Evolutionary conservation across 2,113 vertebrate species (phyloP).

Genomic region (Cephalopholis sonnerati): DNA sequence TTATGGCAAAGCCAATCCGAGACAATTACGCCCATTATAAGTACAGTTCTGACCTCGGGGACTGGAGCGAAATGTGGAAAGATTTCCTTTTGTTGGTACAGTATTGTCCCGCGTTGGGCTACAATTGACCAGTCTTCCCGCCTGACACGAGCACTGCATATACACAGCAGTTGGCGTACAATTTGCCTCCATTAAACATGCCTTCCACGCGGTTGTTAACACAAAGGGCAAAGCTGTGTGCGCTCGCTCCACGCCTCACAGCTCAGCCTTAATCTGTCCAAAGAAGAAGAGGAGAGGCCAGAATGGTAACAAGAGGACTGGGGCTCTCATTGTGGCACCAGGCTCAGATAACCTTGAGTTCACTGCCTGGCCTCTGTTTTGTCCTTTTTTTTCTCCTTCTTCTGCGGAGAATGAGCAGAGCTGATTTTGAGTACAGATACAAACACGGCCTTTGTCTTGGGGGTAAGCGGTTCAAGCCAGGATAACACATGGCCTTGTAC

Average conservation of each 20-base stretch:
- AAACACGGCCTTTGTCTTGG: constrained; percentile 52
- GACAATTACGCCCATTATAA: background rate
- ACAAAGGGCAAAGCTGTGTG: constrained; percentile 24
- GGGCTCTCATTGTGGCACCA: constrained; percentile 41
- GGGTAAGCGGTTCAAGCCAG: constrained; percentile 40
- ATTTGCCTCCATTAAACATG: constrained; percentile 7
- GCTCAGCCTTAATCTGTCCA: constrained; percentile 38
- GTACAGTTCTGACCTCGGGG: background rate
- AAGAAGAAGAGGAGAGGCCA: constrained; percentile 35
- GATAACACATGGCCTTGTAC: constrained; percentile 42
- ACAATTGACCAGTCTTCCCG: background rate
- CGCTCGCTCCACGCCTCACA: constrained; percentile 12
- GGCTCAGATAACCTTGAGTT: constrained; percentile 63
- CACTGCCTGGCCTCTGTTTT: constrained; percentile 20
- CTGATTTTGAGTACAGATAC: constrained; percentile 52
- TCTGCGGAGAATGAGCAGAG: constrained; percentile 35
- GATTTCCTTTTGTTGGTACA: background rate
- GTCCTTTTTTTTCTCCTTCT: constrained; percentile 10
- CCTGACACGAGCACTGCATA: background rate
- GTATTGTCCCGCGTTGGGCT: background rate
- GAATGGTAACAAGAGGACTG: constrained; percentile 52
- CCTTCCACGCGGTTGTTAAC: background rate
- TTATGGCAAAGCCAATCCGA: background rate
- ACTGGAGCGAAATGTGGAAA: background rate
- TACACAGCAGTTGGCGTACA: constrained; percentile 12